Evolutionary conservation across 2,113 vertebrate genomes (phyloP).

Genomic region (Apteryx owenii): DNA sequence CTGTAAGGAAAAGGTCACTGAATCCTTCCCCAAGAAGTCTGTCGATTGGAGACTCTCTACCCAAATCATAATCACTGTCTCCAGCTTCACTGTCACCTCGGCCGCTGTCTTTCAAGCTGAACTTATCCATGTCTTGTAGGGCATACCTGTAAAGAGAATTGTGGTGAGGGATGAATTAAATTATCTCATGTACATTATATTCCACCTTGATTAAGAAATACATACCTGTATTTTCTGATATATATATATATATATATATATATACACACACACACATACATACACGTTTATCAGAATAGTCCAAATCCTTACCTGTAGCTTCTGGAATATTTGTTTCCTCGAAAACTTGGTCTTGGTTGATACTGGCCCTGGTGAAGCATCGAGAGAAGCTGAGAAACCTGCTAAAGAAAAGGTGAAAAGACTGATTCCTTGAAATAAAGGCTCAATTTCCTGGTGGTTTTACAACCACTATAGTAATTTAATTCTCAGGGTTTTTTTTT

Average conservation of each 20-base stretch:
- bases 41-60: conserved; percentile 95
- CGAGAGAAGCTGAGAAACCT: conserved; percentile 99
- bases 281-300: neutral
- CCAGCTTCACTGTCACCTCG: conserved; percentile 97
- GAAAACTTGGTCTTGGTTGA: conserved; percentile 97
- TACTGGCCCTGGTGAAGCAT: conserved; percentile 99
- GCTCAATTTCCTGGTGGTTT: neutral
- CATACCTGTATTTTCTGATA: neutral
- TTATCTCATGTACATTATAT: accelerated
- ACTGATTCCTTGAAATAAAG: conserved; percentile 62
- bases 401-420: conserved; percentile 80
- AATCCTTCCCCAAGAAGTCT: conserved; percentile 95
- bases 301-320: conserved; percentile 93
- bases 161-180: neutral
- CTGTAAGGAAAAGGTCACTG: conserved; percentile 92
- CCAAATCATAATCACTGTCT: conserved; percentile 97
- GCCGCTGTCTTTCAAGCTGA: conserved; percentile 98
- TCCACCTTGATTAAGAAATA: neutral
- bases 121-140: conserved; percentile 98
- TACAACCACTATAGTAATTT: neutral
- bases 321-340: conserved; percentile 98
- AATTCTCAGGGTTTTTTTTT: neutral
- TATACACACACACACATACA: too few species aligned
- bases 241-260: too few species aligned
- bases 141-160: conserved; percentile 86